Conservation (phyloP, 2,113 vertebrate species). For the Triplophysa siluroides region DNA sequence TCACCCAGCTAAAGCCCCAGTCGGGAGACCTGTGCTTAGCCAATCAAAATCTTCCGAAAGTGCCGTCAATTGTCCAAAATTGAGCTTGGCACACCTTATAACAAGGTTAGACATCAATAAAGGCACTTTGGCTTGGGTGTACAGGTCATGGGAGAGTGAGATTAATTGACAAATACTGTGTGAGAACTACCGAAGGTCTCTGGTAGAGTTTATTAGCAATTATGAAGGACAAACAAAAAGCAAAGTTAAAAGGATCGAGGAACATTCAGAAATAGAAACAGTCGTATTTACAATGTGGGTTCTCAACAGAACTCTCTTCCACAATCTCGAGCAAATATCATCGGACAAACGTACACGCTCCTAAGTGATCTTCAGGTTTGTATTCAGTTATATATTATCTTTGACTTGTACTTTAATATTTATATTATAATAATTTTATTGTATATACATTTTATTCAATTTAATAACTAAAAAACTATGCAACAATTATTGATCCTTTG, state of each 20-base stretch:
- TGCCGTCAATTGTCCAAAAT: constrained; percentile 45
- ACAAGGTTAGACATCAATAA: constrained; percentile 28
- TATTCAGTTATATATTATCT: no score
- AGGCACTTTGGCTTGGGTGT: constrained; percentile 6
- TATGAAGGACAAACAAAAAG: constrained; percentile 27
- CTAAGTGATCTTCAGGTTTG: no score
- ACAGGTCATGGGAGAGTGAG: constrained; percentile 11
- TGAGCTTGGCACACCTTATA: constrained; percentile 11
- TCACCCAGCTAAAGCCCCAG: constrained; percentile 29
- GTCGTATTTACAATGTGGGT: neutral
- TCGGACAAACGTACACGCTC: no score
- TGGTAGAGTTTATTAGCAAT: constrained; percentile 7
- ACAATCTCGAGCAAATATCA: no score
- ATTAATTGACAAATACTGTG: constrained; percentile 35
- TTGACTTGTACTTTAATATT: no score
- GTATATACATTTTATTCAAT: no score
- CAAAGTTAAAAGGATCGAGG: constrained; percentile 16
- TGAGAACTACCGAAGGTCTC: constrained; percentile 6
- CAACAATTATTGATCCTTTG: no score
- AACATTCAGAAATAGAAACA: constrained; percentile 4
- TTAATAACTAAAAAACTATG: no score
- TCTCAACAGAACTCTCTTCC: neutral
- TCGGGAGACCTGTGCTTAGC: constrained; percentile 53
- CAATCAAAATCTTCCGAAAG: constrained; percentile 48
- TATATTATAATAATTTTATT: no score